A percentile compares a stretch with the other conserved stretches of the same genome.
These are phyloP conservation scores for Manis javanica DNA, from an alignment of 2,797 vertebrate species.

Conservation along the genomic window DNA sequence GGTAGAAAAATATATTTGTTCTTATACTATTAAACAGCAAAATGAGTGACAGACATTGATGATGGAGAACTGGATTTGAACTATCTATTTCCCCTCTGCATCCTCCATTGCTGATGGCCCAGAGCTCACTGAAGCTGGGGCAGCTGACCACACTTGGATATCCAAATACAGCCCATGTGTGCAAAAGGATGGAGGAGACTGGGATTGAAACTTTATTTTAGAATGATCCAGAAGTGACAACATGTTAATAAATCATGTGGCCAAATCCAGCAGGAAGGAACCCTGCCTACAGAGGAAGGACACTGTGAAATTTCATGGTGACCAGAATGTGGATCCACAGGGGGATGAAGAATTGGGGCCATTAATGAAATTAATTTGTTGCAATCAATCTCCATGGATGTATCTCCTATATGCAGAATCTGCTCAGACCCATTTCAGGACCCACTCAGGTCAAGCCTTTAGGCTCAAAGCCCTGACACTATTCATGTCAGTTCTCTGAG, in stretches of 20 bases:
- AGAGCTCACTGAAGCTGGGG: not conserved
- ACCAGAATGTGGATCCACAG: not conserved
- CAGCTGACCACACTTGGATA: not conserved
- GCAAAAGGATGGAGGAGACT: not conserved
- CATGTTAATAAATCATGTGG: not conserved
- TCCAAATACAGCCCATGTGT: not conserved
- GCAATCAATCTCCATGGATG: not conserved
- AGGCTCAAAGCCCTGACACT: not conserved
- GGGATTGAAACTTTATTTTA: not conserved
- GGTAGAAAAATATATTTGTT: not conserved
- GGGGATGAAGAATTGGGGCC: not conserved
- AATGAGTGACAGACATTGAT: not conserved
- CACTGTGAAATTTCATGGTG: not conserved
- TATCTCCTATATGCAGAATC: not conserved
- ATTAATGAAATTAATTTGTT: not conserved
- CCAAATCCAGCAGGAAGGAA: not conserved
- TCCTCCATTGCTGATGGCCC: not conserved
- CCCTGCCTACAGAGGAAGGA: not conserved
- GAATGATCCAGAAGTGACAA: not conserved
- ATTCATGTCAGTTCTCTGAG: not conserved
- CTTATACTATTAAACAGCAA: not conserved
- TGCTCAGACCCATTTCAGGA: not conserved
- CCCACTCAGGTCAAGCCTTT: not conserved
- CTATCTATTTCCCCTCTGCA: not conserved
- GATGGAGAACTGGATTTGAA: not conserved